phyloP scores from a whole-genome alignment of 2,888 invertebrate species.

The Atethmia centrago region DNA sequence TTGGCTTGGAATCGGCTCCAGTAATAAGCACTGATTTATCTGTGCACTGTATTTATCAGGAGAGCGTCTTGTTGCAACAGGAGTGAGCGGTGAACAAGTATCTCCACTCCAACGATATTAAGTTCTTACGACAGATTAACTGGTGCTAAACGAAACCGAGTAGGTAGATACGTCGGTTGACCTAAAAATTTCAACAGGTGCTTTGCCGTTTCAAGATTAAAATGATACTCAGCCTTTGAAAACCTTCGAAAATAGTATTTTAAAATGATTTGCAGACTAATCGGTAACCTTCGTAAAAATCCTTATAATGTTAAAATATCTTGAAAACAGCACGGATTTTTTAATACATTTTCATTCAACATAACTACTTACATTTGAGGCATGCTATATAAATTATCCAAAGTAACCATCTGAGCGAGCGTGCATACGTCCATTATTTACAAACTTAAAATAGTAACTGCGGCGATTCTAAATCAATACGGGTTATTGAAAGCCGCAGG shows the following conservation, averaged over 20 bases:
- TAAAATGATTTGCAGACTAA: neutral
- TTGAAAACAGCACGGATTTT: constrained; percentile 17
- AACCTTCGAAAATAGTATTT: neutral
- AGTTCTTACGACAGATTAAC: constrained; percentile 35
- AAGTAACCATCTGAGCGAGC: constrained; percentile 47
- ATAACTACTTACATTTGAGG: constrained; percentile 47
- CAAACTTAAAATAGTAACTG: constrained; percentile 60
- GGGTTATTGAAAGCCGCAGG: constrained; percentile 76
- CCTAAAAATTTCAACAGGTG: constrained; percentile 47
- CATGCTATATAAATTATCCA: constrained; percentile 50
- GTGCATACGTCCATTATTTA: constrained; percentile 52
- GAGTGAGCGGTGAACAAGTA: constrained; percentile 36
- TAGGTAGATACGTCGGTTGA: neutral
- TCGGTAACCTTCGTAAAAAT: neutral
- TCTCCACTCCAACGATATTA: constrained; percentile 27
- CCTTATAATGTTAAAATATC: constrained; percentile 15
- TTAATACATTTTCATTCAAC: constrained; percentile 43
- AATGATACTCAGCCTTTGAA: neutral
- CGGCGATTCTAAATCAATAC: constrained; percentile 71
- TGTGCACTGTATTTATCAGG: constrained; percentile 58
- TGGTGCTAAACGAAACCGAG: constrained; percentile 31
- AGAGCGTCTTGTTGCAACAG: constrained; percentile 59
- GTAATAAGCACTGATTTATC: constrained; percentile 61
- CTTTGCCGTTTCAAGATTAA: constrained; percentile 16
- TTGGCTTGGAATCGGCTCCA: constrained; percentile 54